Base-by-base conservation (phyloP, 2,888 invertebrate species). In the Patella pellucida region DNA sequence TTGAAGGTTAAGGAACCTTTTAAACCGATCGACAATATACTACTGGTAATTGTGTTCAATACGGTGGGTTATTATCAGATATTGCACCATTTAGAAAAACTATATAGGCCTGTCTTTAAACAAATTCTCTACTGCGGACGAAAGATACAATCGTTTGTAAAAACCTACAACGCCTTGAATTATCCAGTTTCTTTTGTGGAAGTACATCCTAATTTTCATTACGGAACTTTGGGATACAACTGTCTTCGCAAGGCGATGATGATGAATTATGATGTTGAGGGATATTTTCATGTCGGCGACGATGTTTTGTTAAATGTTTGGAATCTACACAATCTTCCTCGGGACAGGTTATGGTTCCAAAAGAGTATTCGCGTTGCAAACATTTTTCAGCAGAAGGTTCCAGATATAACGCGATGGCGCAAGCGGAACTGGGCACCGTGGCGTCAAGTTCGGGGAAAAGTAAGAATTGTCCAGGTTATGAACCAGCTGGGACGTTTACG, bases 21-120 rank as follows among this genome's bases (percentile, higher is more conserved):
- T 9, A 41, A 41, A 41, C 7, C 41, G 41, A 41, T 41, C 41
- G 41, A 41, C 11, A 69, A 76, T 68, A 76, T 76, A 27, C 52
- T 73, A 16, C 52, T 76, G 23, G 52, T 76, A 15, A 52, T 76
- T 7, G 67, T 76, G 9, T 73, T 76, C 54, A 76, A 73, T 68
- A 52, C 54, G 15, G 50, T 62, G 0, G n/a, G 52, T 4, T 62
- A 51, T 23, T 52, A 70, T 4, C 3, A n/a, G n/a, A n/a, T n/a
- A n/a, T n/a, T n/a, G n/a, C n/a, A n/a, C n/a, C n/a, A 41, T 23
- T 31, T 76, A 41, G 73, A 73, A 16, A 73, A 73, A 52, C 52
- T 71, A 12, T 73, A 76, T 69, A 68, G 73, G 15, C 56, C 73
- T 1, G 70, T 73, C 41, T 76, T 73, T 56, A 56, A 69, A n/a